phyloP scores from a whole-genome alignment of 2,113 vertebrate genomes.

The Zosterops japonicus region DNA sequence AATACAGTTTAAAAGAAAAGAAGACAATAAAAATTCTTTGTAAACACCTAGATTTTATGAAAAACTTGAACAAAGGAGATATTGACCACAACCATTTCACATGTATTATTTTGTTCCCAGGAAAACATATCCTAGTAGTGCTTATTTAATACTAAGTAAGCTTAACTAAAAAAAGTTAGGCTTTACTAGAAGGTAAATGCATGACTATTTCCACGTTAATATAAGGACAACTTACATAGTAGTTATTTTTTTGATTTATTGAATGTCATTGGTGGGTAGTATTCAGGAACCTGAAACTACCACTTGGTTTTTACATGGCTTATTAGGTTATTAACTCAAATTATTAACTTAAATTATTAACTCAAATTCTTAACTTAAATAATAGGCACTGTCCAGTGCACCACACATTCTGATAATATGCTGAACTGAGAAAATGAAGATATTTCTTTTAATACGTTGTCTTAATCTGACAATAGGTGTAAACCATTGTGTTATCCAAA shows the following conservation, averaged over 20 bases:
- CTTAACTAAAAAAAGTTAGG: neutral
- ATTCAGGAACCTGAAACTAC: neutral
- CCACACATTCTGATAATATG: neutral
- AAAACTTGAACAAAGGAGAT: neutral
- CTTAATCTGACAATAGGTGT: neutral
- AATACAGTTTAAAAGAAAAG: neutral
- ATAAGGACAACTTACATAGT: conserved; percentile 11
- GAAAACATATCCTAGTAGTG: neutral
- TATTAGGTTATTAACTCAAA: neutral
- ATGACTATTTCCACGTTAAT: conserved; percentile 42
- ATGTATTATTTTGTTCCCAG: neutral
- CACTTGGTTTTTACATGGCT: neutral
- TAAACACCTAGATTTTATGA: neutral
- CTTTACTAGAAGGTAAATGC: conserved; percentile 35
- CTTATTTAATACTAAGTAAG: neutral
- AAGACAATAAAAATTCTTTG: neutral
- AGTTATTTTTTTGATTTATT: conserved; percentile 44
- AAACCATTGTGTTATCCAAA: neutral
- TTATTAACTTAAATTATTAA: neutral
- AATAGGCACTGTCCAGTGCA: neutral
- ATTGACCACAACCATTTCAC: neutral
- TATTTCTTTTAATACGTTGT: neutral
- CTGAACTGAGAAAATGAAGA: neutral
- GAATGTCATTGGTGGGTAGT: conserved; percentile 31
- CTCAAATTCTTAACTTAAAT: neutral